These are phyloP conservation scores for Lasioglossum zephyrum DNA, from an alignment of 2,888 invertebrate species.

Conservation along the genomic window DNA sequence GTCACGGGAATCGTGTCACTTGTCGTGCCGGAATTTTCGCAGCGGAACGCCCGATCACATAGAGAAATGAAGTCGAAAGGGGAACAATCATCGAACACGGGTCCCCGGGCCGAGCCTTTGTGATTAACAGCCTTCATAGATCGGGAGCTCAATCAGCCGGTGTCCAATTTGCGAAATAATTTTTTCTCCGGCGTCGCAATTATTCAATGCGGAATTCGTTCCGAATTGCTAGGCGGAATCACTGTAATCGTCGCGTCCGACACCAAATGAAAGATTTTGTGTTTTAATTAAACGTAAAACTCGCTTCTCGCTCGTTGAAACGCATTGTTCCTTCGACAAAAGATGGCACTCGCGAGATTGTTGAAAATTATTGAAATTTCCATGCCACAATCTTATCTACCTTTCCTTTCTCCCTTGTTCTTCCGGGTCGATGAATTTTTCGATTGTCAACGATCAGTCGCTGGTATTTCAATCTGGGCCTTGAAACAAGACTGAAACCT, in stretches of 20 bases:
- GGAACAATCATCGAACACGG: conserved; percentile 51
- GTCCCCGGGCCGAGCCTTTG: conserved; percentile 31
- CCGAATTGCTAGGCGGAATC: conserved; percentile 31
- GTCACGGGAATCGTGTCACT: conserved; percentile 13
- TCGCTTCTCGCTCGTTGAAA: background rate
- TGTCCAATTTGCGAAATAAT: conserved; percentile 63
- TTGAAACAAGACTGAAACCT: background rate
- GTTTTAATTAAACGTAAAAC: conserved; percentile 44
- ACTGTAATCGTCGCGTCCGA: conserved; percentile 30
- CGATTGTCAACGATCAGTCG: background rate
- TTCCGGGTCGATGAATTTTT: background rate
- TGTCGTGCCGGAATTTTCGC: conserved; percentile 31
- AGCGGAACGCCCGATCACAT: conserved; percentile 29
- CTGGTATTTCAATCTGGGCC: no score
- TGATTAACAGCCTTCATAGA: conserved; percentile 62
- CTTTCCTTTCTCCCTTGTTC: background rate
- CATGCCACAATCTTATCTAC: background rate
- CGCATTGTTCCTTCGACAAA: background rate
- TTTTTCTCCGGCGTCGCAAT: conserved; percentile 55
- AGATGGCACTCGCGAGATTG: no score
- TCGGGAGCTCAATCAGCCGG: conserved; percentile 34
- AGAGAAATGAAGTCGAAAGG: conserved; percentile 44
- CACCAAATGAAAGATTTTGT: conserved; percentile 47
- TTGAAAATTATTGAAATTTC: background rate
- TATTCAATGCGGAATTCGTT: conserved; percentile 45